Evolutionary conservation across 2,888 invertebrate species (phyloP).

Genomic region (Helleia helle): DNA sequence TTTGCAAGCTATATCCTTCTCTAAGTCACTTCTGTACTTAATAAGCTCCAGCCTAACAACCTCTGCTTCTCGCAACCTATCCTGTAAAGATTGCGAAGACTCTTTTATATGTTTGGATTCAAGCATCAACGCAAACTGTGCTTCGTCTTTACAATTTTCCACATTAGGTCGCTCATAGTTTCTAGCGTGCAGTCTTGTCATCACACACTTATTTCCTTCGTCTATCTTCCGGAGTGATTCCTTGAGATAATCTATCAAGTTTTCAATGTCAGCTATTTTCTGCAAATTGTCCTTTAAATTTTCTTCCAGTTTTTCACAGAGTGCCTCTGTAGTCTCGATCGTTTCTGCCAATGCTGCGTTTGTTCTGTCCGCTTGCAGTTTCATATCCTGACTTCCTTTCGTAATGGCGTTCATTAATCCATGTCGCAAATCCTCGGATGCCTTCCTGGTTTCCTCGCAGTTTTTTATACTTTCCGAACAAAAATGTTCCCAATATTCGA

Average conservation of each 20-base stretch:
- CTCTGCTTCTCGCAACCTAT: constrained; percentile 78
- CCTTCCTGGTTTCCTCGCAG: constrained; percentile 82
- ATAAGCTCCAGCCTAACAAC: constrained; percentile 63
- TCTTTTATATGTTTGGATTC: constrained; percentile 79
- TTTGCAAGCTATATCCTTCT: constrained; percentile 81
- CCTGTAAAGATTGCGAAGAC: constrained; percentile 58
- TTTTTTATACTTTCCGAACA: constrained; percentile 83
- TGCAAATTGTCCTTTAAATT: constrained; percentile 81
- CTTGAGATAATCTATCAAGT: constrained; percentile 79
- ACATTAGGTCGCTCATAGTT: constrained; percentile 80
- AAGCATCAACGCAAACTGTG: constrained; percentile 82
- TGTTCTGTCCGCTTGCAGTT: constrained; percentile 87
- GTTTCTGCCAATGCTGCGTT: constrained; percentile 82
- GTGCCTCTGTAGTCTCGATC: constrained; percentile 81
- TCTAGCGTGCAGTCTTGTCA: constrained; percentile 85
- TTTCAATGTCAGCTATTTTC: constrained; percentile 84
- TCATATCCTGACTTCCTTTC: constrained; percentile 87
- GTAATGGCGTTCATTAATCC: constrained; percentile 80
- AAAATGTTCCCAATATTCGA: constrained; percentile 88
- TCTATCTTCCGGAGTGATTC: constrained; percentile 81
- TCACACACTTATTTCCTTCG: constrained; percentile 85
- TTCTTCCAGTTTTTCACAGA: constrained; percentile 79
- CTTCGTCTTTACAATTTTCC: constrained; percentile 88
- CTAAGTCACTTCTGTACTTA: constrained; percentile 76
- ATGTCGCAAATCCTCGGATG: constrained; percentile 79